Evolutionary conservation across 2,113 vertebrate genomes (phyloP).

Genomic region (Ivindomyrus marchei): DNA sequence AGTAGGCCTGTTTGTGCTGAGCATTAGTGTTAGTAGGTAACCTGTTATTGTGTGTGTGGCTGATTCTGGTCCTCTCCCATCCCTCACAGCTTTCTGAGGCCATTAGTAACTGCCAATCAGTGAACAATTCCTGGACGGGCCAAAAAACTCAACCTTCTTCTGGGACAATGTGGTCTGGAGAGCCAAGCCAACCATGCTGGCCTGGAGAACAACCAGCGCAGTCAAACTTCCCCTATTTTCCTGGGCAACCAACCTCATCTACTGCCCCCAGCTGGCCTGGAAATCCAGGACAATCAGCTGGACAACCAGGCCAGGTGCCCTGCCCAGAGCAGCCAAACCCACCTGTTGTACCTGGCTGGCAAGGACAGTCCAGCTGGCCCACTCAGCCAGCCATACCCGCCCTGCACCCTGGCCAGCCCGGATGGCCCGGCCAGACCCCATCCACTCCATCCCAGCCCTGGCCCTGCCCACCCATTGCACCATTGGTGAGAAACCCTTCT

Average conservation of each 20-base stretch:
- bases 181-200: constrained; percentile 51
- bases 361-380: not conserved
- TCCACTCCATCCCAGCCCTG: constrained; percentile 40
- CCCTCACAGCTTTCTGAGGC: constrained; percentile 1
- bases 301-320: constrained; percentile 44
- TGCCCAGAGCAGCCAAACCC: not conserved
- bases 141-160: constrained; percentile 27
- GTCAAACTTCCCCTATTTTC: not conserved
- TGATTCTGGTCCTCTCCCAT: not conserved
- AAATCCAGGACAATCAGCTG: constrained; percentile 45
- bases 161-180: constrained; percentile 45
- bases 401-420: constrained; percentile 25
- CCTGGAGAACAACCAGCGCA: constrained; percentile 33
- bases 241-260: constrained; percentile 9
- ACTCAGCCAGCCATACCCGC: not conserved
- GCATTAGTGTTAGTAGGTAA: not conserved
- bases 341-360: not conserved
- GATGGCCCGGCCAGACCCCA: constrained; percentile 60
- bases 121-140: constrained; percentile 45
- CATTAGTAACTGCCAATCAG: constrained; percentile 44
- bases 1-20: not conserved
- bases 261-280: constrained; percentile 42
- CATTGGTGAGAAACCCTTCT: constrained; percentile 49
- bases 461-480: constrained; percentile 51
- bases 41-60: not conserved